Evolutionary conservation across 2,888 invertebrate species (phyloP), one percentile per base, ranked within the genome.

Genomic region (Chelonus formosanus): DNA sequence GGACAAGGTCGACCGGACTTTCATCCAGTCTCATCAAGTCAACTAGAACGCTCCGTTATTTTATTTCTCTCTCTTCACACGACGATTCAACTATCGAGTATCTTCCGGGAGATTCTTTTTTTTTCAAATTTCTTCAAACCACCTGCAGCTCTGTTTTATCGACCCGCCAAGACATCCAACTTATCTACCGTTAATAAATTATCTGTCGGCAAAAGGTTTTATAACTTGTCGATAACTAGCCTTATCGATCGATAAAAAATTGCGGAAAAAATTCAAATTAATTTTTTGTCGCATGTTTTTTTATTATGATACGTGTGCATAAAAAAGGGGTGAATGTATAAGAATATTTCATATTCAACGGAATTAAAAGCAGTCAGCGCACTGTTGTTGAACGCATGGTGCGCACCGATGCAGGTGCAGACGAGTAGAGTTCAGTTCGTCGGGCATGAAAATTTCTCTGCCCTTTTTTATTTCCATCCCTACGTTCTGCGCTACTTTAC

Each of bases 381-480:
- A 85, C 72, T 87, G 87, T 71, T 87, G 88, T 78, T 86, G 87
- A 77, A 86, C 85, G 75, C 86, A 85, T n/a, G 83, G 85, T 65
- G 85, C 56, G 43, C 85, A 84, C 74, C 67, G 69, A 53, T 63
- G 71, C 68, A 63, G 65, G 65, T 65, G 70, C 67, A 63, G 69
- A 67, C 57, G 67, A 53, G 48, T 61, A 67, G 60, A 66, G 67
- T 63, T 71, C 68, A 72, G 70, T 75, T 73, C 72, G 72, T 73
- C 74, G 74, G 73, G 77, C 76, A 77, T 79, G 76, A 78, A 78
- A 79, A 76, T 77, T 75, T 76, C 72, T 71, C 77, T 77, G 73
- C 70, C 71, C 75, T 73, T 71, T 72, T 72, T 70, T 71, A 67
- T 65, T 50, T 57, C 58, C 70, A 69, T 67, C 65, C 59, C 4